Base-by-base conservation (phyloP, 2,797 vertebrate species). In the Eutrigla gurnardus region DNA sequence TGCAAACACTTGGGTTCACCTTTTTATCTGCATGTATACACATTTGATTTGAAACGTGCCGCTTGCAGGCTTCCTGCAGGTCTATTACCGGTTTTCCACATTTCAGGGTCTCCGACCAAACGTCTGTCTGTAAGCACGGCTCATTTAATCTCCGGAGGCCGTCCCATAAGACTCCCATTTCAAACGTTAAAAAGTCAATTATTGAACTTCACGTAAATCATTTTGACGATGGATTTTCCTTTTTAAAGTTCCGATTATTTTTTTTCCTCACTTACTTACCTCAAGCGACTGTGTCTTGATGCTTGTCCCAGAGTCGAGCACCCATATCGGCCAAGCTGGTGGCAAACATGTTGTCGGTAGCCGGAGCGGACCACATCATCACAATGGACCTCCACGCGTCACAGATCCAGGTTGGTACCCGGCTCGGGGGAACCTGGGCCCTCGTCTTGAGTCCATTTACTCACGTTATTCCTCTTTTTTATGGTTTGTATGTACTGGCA, bases 341-440 rank as follows among this genome's bases (percentile, higher is more conserved):
- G 90, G 97, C 97, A 40, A 98, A 98, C 86, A 98, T 98, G 97
- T 83, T 98, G 45, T 98, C 97, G 0, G 97, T 98, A 59, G 97
- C 97, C 1, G 97, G 97, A 5, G 97, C 97, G 0, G 97, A 98
- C 87, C 97, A 98, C 91, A 98, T 98, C 87, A 98, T 98, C 92
- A 98, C 97, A 73, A 98, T 98, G 97, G 97, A 98, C 83, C 93
- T 98, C 18, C 97, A 98, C 35, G 97, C 97, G n/a, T 98, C 97
- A 6, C 97, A 98, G 89, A 98, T 98, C 79, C 97, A 98, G 97
- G 97, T 98, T 1, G 61, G 91, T 67, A 0, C 15, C 8, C 18
- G 0, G 39, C 49, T 25, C 25, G 25, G 25, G 25, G 25, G 25
- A 25, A 25, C 25, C 25, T 25, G 25, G 2, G 25, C 25, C 25